Percentiles rank a stretch among this genome's conserved stretches.
Conservation (phyloP, 2,113 vertebrate species). For the Cathartes aura region DNA sequence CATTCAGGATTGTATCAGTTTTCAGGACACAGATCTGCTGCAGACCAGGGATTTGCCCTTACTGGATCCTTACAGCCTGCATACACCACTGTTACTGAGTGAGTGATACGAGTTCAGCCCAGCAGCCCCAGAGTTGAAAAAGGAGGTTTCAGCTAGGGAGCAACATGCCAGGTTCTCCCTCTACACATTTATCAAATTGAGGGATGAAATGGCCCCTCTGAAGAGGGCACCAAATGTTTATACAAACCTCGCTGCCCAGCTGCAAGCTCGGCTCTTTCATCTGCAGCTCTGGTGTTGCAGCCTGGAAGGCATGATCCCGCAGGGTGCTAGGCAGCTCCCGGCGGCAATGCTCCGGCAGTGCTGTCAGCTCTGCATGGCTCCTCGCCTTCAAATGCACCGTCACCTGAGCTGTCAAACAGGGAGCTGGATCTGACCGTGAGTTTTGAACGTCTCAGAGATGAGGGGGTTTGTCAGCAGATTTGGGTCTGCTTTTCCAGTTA, state of each 20-base stretch:
- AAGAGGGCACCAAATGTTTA: background rate
- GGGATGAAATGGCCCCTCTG: background rate
- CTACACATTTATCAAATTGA: background rate
- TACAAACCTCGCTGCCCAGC: background rate
- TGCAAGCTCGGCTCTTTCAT: background rate
- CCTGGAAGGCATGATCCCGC: background rate
- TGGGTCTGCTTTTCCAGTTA: background rate
- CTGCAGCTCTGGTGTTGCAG: background rate
- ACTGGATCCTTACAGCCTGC: background rate
- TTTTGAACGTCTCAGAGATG: background rate
- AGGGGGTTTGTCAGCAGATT: background rate
- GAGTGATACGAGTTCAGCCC: background rate
- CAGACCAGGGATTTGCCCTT: background rate
- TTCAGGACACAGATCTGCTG: background rate
- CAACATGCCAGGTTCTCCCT: background rate
- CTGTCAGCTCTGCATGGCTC: background rate
- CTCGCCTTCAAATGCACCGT: background rate
- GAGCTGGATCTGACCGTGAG: rapidly evolving
- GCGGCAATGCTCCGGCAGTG: background rate
- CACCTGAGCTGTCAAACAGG: background rate
- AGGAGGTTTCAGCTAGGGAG: background rate
- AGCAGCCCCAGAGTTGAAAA: background rate
- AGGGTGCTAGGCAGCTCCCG: background rate
- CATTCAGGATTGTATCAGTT: background rate
- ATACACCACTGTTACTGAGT: background rate